phyloP scores from a whole-genome alignment of 1,140 invertebrate genomes.

The Pachypsylla venusta region DNA sequence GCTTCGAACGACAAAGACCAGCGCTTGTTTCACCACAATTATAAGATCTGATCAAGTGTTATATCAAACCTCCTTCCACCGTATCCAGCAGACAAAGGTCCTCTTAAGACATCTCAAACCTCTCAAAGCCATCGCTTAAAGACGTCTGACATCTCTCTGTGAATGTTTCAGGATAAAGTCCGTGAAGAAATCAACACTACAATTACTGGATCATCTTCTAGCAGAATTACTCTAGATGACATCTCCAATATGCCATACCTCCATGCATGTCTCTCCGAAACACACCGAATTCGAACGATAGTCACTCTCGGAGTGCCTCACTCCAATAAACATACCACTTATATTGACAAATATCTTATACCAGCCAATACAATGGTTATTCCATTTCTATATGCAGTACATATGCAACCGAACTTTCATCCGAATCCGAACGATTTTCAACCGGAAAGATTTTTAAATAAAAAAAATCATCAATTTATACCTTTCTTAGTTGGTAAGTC shows the following conservation, averaged over 20 bases:
- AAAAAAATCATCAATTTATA: background rate
- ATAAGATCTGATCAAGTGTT: no score
- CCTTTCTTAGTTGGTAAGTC: constrained; percentile 1
- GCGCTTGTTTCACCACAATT: no score
- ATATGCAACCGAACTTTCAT: background rate
- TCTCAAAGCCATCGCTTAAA: no score
- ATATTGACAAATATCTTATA: background rate
- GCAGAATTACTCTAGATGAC: background rate
- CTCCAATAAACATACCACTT: background rate
- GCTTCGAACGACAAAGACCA: no score
- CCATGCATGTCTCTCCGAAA: background rate
- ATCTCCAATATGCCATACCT: background rate
- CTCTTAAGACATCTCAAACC: no score
- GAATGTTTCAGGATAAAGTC: background rate
- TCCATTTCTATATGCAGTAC: background rate
- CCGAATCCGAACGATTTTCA: background rate
- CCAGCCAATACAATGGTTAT: constrained; percentile 1
- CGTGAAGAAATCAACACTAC: background rate
- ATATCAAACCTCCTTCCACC: no score
- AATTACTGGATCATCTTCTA: background rate
- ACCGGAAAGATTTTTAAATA: background rate
- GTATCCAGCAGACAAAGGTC: no score
- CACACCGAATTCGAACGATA: background rate
- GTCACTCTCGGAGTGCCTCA: background rate
- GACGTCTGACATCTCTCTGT: no score